Evolutionary conservation across 2,113 vertebrate species (phyloP).

Genomic region (Zapus hudsonius): DNA sequence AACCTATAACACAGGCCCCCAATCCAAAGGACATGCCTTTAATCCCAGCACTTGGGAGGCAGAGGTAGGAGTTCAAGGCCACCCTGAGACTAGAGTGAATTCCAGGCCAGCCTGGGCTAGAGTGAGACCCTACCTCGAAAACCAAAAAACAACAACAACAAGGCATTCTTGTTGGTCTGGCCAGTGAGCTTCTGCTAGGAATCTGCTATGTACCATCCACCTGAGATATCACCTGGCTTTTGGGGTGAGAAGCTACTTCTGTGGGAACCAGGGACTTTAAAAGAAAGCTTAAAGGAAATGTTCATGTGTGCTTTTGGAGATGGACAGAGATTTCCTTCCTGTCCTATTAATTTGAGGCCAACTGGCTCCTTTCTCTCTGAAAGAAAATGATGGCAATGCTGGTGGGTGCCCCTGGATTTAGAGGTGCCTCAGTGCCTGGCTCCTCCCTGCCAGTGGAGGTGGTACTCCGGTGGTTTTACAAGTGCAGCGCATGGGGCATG

Average conservation of each 20-base stretch:
- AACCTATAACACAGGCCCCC: no score
- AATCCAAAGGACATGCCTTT: no score
- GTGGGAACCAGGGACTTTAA: background rate
- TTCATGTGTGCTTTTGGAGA: background rate
- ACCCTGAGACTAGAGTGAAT: no score
- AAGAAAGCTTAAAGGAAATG: conserved; percentile 40
- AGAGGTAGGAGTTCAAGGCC: no score
- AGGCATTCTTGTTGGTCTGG: background rate
- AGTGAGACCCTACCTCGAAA: no score
- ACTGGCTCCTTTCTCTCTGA: background rate
- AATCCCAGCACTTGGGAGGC: no score
- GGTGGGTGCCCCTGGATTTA: background rate
- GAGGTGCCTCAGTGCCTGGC: background rate
- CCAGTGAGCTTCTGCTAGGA: background rate
- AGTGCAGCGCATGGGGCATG: background rate
- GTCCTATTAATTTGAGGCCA: background rate
- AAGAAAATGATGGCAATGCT: background rate
- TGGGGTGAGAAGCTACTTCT: background rate
- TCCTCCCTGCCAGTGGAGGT: background rate
- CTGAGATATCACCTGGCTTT: background rate
- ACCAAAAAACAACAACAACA: no score
- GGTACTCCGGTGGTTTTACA: background rate
- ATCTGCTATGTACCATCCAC: background rate
- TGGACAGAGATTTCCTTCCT: background rate
- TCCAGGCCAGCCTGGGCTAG: no score